Percentiles rank a stretch among this genome's conserved stretches.
Conservation (phyloP, 2,888 invertebrate genomes). For the Lasius platythorax region DNA sequence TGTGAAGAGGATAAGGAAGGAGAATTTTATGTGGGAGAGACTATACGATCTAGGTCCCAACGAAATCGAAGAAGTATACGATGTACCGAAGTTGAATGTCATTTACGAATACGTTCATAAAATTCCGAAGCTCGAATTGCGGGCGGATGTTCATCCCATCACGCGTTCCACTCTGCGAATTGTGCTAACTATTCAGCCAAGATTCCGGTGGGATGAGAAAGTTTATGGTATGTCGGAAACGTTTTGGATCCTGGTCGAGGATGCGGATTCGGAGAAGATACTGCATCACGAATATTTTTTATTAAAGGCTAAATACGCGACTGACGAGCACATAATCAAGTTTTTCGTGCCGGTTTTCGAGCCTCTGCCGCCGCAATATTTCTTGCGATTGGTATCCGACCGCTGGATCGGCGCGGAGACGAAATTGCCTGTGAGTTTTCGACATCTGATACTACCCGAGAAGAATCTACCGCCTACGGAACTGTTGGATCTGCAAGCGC, state of each 20-base stretch:
- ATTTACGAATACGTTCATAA: slow-evolving; percentile 98
- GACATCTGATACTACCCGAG: slow-evolving; percentile 98
- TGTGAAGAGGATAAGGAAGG: slow-evolving; percentile 99
- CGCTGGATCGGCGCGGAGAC: slow-evolving; percentile 98
- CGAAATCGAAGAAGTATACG: slow-evolving; percentile 98
- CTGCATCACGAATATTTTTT: slow-evolving; percentile 97
- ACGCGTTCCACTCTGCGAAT: slow-evolving; percentile 97
- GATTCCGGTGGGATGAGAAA: too few relatives aligned
- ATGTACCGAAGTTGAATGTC: slow-evolving; percentile 95
- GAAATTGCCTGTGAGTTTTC: slow-evolving; percentile 98
- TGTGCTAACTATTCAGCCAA: slow-evolving; percentile 98
- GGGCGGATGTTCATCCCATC: slow-evolving; percentile 99
- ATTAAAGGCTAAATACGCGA: slow-evolving; percentile 96
- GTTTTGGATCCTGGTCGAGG: slow-evolving; percentile 95
- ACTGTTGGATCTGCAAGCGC: slow-evolving; percentile 97
- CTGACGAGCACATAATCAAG: slow-evolving; percentile 98
- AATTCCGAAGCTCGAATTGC: slow-evolving; percentile 97
- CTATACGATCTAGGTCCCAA: slow-evolving; percentile 98
- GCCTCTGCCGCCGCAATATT: slow-evolving; percentile 99
- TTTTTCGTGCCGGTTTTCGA: slow-evolving; percentile 99
- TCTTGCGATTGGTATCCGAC: slow-evolving; percentile 95
- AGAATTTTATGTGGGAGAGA: too few relatives aligned
- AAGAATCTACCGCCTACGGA: slow-evolving; percentile 99
- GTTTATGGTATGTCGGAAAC: slow-evolving; percentile 93
- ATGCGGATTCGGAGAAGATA: slow-evolving; percentile 96